Percentiles rank a stretch among this genome's conserved stretches.
Evolutionary conservation across 2,888 invertebrate species (phyloP).

Genomic region (Petrolisthes manimaculis): DNA sequence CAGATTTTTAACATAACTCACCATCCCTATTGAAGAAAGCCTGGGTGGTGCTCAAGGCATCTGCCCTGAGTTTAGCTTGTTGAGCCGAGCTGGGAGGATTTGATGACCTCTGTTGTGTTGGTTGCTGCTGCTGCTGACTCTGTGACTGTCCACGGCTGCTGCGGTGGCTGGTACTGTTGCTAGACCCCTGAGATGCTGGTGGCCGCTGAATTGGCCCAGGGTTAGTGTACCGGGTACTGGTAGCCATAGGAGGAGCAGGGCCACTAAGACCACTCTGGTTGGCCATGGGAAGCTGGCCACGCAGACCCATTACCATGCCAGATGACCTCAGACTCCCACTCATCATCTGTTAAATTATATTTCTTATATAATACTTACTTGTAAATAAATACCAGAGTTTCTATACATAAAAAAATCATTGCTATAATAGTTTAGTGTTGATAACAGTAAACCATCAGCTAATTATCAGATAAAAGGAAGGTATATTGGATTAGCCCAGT

Average conservation of each 20-base stretch:
- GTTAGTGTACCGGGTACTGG: slow-evolving; percentile 53
- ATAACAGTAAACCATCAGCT: not conserved
- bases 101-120: slow-evolving; percentile 48
- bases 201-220: slow-evolving; percentile 65
- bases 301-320: slow-evolving; percentile 60
- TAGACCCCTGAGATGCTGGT: slow-evolving; percentile 50
- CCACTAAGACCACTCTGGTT: slow-evolving; percentile 47
- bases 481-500: too few species aligned
- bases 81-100: slow-evolving; percentile 65
- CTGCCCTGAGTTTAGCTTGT: slow-evolving; percentile 66
- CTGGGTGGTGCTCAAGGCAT: slow-evolving; percentile 65
- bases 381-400: too few species aligned
- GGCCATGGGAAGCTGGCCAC: slow-evolving; percentile 57
- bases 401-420: too few species aligned
- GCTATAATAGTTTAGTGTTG: too few species aligned
- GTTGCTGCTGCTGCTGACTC: slow-evolving; percentile 46
- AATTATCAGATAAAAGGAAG: not conserved
- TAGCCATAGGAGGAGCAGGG: slow-evolving; percentile 39
- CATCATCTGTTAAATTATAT: slow-evolving; percentile 42
- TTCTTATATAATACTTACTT: not conserved
- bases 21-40: slow-evolving; percentile 66
- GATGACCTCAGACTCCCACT: slow-evolving; percentile 49
- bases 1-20: slow-evolving; percentile 24
- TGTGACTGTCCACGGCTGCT: slow-evolving; percentile 47
- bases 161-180: slow-evolving; percentile 46